phyloP scores from a whole-genome alignment of 2,113 vertebrate genomes.

The Cavia aperea region DNA sequence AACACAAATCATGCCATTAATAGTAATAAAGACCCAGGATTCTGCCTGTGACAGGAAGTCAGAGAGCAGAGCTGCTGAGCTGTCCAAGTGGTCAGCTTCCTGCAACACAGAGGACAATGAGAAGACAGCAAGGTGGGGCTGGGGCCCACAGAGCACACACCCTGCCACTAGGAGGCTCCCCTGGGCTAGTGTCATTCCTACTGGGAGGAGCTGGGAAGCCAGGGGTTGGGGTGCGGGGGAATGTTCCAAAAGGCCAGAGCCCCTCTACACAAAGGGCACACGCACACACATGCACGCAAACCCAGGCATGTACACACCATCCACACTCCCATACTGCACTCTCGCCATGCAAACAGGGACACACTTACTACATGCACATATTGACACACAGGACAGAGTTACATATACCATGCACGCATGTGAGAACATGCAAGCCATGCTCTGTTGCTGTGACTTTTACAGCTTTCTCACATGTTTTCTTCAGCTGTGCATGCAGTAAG shows the following conservation, averaged over 20 bases:
- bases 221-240: not conserved
- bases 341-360: not conserved
- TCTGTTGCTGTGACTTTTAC: not conserved
- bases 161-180: too few species aligned
- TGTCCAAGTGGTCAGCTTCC: not conserved
- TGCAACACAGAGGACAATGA: not conserved
- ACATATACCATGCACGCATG: too few species aligned
- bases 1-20: not conserved
- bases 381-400: not conserved
- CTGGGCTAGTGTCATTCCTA: not conserved
- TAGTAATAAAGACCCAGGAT: not conserved
- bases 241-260: not conserved
- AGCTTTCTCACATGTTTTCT: not conserved
- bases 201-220: not conserved
- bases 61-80: not conserved
- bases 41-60: not conserved
- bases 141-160: too few species aligned
- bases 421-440: not conserved
- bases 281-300: not conserved
- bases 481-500: rapidly evolving
- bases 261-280: not conserved
- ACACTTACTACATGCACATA: not conserved
- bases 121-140: not conserved
- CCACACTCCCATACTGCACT: not conserved
- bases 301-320: not conserved